Evolutionary conservation across 2,113 vertebrate species (phyloP).

Genomic region (Paramormyrops kingsleyae): DNA sequence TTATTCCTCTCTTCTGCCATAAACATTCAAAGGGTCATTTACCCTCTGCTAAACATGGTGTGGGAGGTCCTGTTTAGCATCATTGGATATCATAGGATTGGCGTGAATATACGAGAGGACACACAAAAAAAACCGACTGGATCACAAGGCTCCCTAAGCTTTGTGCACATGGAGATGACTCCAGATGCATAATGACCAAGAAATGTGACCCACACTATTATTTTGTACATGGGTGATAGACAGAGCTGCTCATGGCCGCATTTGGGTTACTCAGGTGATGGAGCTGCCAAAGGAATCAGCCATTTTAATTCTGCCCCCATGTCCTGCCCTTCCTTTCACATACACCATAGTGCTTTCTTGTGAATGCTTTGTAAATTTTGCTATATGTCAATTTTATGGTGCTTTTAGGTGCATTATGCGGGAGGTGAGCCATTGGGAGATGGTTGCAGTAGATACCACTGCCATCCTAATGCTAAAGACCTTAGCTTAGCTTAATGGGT

Average conservation of each 20-base stretch:
- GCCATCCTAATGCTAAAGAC: background rate
- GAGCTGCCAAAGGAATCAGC: background rate
- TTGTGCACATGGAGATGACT: background rate
- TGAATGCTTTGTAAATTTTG: conserved; percentile 7
- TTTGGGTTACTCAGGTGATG: background rate
- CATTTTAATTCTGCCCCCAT: background rate
- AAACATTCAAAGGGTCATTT: background rate
- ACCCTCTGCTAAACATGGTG: background rate
- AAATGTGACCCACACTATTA: background rate
- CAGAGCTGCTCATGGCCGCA: background rate
- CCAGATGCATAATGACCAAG: background rate
- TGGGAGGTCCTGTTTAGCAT: background rate
- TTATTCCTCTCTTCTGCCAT: background rate
- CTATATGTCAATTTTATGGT: conserved; percentile 15
- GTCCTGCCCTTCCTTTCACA: background rate
- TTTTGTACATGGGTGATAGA: background rate
- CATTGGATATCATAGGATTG: background rate
- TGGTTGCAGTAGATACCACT: background rate
- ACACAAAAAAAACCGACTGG: background rate
- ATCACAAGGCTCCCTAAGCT: background rate
- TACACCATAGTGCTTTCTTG: background rate
- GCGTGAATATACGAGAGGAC: background rate
- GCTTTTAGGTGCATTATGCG: background rate
- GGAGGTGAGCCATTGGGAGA: background rate
- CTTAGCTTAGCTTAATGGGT: background rate